phyloP scores from a whole-genome alignment of 2,113 vertebrate species.

The Cyanoliseus patagonus region DNA sequence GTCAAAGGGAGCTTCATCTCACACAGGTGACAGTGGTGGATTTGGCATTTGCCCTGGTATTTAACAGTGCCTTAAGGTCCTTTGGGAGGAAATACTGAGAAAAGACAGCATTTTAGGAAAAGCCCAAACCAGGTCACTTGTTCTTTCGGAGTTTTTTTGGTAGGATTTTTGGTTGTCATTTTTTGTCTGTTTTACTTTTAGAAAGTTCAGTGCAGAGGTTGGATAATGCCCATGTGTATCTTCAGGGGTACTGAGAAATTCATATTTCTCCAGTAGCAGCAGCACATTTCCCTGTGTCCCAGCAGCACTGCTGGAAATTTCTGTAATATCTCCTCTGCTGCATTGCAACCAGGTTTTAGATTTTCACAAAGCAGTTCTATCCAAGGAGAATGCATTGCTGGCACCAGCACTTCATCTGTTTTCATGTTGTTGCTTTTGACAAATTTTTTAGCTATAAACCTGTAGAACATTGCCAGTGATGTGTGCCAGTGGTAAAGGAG shows the following conservation, averaged over 20 bases:
- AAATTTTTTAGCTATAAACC: not conserved
- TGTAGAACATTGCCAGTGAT: not conserved
- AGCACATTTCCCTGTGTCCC: not conserved
- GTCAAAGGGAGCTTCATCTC: rapidly evolving
- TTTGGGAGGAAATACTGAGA: not conserved
- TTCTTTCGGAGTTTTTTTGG: not conserved
- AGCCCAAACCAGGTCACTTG: not conserved
- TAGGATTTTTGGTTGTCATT: not conserved
- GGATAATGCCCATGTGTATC: too few species aligned
- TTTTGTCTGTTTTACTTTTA: not conserved
- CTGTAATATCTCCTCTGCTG: not conserved
- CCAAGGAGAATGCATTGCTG: not conserved
- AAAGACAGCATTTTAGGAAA: not conserved
- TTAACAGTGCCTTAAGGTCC: not conserved
- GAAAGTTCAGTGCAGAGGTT: not conserved
- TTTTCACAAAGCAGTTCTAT: not conserved
- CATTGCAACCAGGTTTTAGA: not conserved
- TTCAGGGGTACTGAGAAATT: not conserved
- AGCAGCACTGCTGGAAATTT: not conserved
- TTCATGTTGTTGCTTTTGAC: not conserved
- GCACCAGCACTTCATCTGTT: not conserved
- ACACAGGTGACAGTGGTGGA: rapidly evolving
- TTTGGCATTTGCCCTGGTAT: rapidly evolving
- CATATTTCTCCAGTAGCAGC: not conserved
- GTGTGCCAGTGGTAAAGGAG: not conserved